phyloP scores from a whole-genome alignment of 2,888 invertebrate species.

The Physocephala rufipes region DNA sequence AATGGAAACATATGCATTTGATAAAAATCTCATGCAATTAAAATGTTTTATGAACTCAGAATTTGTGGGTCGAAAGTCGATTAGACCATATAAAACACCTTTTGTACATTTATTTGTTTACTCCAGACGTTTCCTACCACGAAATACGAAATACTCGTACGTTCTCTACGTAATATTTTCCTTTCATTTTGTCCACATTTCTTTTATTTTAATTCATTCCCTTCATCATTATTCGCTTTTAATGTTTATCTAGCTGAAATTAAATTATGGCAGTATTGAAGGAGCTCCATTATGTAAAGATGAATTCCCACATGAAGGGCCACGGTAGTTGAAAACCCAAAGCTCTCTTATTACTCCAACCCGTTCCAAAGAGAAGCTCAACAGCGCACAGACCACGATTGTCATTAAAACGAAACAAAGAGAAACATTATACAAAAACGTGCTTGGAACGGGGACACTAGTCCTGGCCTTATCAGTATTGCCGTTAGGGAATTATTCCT shows the following conservation, averaged over 20 bases:
- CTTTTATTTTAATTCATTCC: not conserved
- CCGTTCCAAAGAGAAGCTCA: not conserved
- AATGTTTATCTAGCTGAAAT: conserved; percentile 17
- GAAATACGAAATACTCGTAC: no score
- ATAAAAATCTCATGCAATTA: conserved; percentile 17
- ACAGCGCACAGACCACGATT: not conserved
- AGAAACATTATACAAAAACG: not conserved
- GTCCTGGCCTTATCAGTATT: conserved; percentile 12
- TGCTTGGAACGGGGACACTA: not conserved
- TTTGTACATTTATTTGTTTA: not conserved
- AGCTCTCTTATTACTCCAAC: not conserved
- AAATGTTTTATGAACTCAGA: conserved; percentile 17
- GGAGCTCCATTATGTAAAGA: conserved; percentile 1
- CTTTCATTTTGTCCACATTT: not conserved
- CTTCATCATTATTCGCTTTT: not conserved
- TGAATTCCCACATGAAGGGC: no score
- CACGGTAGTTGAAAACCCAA: not conserved
- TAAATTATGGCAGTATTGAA: conserved; percentile 27
- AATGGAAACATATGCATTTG: not conserved
- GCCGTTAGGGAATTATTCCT: conserved; percentile 3
- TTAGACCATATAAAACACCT: conserved; percentile 22
- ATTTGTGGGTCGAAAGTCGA: conserved; percentile 23
- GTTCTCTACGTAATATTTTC: no score
- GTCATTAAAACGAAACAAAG: not conserved
- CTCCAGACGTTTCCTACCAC: not conserved